Percentiles rank a stretch among this genome's conserved stretches.
Evolutionary conservation across 2,888 invertebrate species (phyloP).

Genomic region (Crepidodera aurea): DNA sequence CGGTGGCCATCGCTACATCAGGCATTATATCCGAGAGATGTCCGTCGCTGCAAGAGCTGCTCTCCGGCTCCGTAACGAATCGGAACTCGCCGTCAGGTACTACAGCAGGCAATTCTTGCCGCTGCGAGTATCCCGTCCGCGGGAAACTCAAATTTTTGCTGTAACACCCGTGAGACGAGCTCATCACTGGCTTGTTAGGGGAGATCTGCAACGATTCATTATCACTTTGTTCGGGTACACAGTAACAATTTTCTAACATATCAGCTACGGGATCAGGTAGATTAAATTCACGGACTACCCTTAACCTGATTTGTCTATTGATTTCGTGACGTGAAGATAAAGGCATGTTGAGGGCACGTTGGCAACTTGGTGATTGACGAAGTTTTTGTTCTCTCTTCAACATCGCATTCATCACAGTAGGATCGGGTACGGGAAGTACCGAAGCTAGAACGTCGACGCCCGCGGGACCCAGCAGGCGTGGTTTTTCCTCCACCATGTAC

Average conservation of each 20-base stretch:
- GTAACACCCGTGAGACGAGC: constrained; percentile 61
- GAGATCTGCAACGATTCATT: constrained; percentile 60
- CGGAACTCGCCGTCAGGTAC: constrained; percentile 70
- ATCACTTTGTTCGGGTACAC: constrained; percentile 56
- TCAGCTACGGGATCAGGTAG: constrained; percentile 89
- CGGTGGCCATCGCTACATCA: constrained; percentile 92
- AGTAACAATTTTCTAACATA: constrained; percentile 69
- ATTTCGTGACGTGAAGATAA: constrained; percentile 81
- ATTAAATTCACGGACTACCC: constrained; percentile 93
- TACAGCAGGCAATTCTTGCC: constrained; percentile 71
- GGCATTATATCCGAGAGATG: constrained; percentile 86
- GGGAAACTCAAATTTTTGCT: constrained; percentile 72
- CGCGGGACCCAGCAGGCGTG: constrained; percentile 59
- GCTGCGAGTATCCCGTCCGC: constrained; percentile 62
- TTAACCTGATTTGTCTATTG: constrained; percentile 79
- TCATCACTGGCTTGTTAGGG: constrained; percentile 52
- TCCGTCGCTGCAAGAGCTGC: constrained; percentile 71
- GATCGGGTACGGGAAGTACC: constrained; percentile 78
- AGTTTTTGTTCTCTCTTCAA: constrained; percentile 86
- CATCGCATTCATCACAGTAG: constrained; percentile 80
- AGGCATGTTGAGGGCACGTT: constrained; percentile 78
- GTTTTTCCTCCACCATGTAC: constrained; percentile 75
- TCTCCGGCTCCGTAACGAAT: constrained; percentile 61
- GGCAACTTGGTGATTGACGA: constrained; percentile 79
- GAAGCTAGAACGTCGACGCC: constrained; percentile 72